A percentile compares a stretch with the other conserved stretches of the same genome.
Evolutionary conservation across 2,888 invertebrate species (phyloP).

Genomic region (Spicauda simplicius): DNA sequence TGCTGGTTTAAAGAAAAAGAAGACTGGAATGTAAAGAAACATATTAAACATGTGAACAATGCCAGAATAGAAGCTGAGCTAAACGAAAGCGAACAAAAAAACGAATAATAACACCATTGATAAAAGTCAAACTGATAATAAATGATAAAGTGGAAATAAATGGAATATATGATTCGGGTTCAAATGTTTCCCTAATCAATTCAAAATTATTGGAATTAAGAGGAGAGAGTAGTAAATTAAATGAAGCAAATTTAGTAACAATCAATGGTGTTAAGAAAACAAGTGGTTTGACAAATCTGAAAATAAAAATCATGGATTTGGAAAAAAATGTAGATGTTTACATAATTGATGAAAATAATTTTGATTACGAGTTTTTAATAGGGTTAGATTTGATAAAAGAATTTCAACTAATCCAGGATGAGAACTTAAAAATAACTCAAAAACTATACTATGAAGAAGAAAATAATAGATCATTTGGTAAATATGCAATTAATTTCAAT

Average conservation of each 20-base stretch:
- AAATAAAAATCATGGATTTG: constrained; percentile 42
- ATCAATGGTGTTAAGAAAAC: constrained; percentile 38
- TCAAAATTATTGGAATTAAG: constrained; percentile 41
- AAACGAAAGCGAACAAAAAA: constrained; percentile 12
- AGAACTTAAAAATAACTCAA: constrained; percentile 40
- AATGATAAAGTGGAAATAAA: constrained; percentile 37
- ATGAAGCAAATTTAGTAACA: constrained; percentile 28
- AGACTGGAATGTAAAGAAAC: no score
- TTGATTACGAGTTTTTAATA: constrained; percentile 40
- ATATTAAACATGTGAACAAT: no score
- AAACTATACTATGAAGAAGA: no score
- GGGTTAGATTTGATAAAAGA: constrained; percentile 40
- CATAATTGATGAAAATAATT: constrained; percentile 40
- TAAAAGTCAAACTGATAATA: constrained; percentile 43
- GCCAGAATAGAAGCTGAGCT: no score
- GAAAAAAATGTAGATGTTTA: constrained; percentile 41
- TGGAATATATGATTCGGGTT: no score
- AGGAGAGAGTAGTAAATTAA: constrained; percentile 1
- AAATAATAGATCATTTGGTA: no score
- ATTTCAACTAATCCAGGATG: constrained; percentile 39
- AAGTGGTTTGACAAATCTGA: constrained; percentile 31
- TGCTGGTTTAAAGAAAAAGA: no score
- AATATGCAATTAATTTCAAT: no score
- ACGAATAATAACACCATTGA: constrained; percentile 36
- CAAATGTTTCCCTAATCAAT: constrained; percentile 43